A percentile compares a stretch with the other conserved stretches of the same genome.
Conservation (phyloP, 2,888 invertebrate genomes). For the Leptinotarsa juncta region DNA sequence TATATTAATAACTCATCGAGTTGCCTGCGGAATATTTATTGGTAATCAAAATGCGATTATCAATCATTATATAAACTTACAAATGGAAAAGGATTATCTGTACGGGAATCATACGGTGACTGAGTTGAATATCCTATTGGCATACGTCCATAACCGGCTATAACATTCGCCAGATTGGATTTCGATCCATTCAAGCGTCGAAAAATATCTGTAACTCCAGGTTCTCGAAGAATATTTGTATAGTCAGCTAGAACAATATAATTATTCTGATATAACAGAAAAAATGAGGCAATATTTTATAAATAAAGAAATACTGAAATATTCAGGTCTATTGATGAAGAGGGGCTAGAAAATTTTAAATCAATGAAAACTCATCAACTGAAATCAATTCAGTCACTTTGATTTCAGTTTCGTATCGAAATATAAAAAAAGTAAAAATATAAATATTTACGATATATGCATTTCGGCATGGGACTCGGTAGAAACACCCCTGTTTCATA, state of each 20-base stretch:
- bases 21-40: no score
- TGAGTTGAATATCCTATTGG: neutral
- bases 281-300: neutral
- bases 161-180: conserved; percentile 18
- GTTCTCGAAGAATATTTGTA: conserved; percentile 50
- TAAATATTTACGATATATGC: conserved; percentile 72
- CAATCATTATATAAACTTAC: conserved; percentile 22
- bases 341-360: no score
- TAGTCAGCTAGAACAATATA: conserved; percentile 48
- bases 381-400: no score
- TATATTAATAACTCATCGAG: no score
- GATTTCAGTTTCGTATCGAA: neutral
- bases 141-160: neutral
- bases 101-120: conserved; percentile 11
- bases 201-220: conserved; percentile 37
- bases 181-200: conserved; percentile 14
- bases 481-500: conserved; percentile 75
- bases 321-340: neutral
- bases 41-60: neutral
- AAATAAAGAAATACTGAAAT: neutral
- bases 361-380: neutral
- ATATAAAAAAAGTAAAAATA: conserved; percentile 12
- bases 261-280: neutral
- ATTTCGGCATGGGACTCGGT: conserved; percentile 80
- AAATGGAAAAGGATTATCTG: conserved; percentile 18